Percentiles rank a stretch among this genome's conserved stretches.
Evolutionary conservation across 2,888 invertebrate species (phyloP).

Genomic region (Tricholauxania praeusta): DNA sequence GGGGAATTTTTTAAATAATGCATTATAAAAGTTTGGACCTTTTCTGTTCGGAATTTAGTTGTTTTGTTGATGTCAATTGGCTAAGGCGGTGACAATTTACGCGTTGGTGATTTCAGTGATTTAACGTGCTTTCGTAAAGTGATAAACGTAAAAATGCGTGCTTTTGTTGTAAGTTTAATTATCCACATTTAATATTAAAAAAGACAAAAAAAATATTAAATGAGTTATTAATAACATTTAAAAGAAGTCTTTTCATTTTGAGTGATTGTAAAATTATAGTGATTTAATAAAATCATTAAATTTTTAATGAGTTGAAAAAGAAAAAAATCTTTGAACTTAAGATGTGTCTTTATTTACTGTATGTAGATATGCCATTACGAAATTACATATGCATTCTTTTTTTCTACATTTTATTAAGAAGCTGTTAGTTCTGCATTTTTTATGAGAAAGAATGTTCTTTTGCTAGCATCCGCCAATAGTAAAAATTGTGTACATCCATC

Average conservation of each 20-base stretch:
- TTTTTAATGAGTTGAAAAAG: not conserved
- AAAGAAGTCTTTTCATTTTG: not conserved
- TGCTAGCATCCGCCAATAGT: no score
- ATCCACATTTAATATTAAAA: not conserved
- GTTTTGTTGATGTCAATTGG: conserved; percentile 58
- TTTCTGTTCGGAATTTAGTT: conserved; percentile 64
- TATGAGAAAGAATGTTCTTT: no score
- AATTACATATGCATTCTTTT: no score
- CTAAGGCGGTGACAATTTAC: conserved; percentile 51
- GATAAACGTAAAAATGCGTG: conserved; percentile 55
- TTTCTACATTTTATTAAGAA: no score
- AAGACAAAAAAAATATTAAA: not conserved
- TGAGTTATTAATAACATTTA: not conserved
- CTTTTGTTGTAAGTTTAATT: conserved; percentile 59
- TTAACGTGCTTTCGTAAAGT: conserved; percentile 21
- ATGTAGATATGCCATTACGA: no score
- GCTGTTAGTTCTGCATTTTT: no score
- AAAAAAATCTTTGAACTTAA: not conserved
- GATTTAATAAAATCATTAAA: no score
- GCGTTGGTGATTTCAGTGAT: conserved; percentile 28
- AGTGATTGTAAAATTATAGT: no score
- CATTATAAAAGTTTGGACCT: conserved; percentile 62
- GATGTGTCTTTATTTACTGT: no score
- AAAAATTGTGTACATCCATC: no score
- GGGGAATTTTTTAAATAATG: conserved; percentile 39